Conservation (phyloP, 2,888 invertebrate species). For the Polydrusus pterygomalis region DNA sequence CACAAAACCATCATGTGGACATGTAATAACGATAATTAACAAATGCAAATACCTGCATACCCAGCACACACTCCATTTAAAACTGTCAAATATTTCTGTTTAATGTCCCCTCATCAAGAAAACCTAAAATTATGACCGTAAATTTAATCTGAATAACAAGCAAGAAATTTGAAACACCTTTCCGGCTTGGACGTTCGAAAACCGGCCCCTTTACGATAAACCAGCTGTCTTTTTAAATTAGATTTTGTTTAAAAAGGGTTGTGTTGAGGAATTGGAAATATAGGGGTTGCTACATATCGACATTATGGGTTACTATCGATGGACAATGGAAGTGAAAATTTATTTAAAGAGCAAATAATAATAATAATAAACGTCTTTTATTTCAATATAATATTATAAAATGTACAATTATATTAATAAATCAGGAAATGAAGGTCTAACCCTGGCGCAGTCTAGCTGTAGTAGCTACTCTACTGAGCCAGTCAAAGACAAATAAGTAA, state of each 20-base stretch:
- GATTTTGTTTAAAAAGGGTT: slow-evolving; percentile 9
- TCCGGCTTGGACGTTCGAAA: slow-evolving; percentile 14
- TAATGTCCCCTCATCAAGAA: not conserved
- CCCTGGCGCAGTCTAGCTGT: no score
- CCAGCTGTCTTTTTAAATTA: slow-evolving; percentile 12
- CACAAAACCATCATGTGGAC: no score
- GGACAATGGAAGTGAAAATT: no score
- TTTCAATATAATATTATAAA: no score
- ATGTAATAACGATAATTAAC: no score
- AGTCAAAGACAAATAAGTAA: no score
- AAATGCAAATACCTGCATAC: slow-evolving; percentile 6
- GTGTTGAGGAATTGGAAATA: not conserved
- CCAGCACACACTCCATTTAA: not conserved
- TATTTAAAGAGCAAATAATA: no score
- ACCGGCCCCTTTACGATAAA: not conserved
- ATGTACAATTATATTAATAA: no score
- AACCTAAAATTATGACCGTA: slow-evolving; percentile 7
- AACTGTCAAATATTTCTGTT: slow-evolving; percentile 18
- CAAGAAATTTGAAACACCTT: slow-evolving; percentile 27
- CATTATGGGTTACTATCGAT: no score
- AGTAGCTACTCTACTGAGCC: no score
- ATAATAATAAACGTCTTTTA: no score
- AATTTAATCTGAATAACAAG: slow-evolving; percentile 26
- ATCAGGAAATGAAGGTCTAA: no score
- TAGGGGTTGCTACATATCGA: not conserved